Conservation (phyloP, 2,888 invertebrate genomes). For the Icerya purchasi region DNA sequence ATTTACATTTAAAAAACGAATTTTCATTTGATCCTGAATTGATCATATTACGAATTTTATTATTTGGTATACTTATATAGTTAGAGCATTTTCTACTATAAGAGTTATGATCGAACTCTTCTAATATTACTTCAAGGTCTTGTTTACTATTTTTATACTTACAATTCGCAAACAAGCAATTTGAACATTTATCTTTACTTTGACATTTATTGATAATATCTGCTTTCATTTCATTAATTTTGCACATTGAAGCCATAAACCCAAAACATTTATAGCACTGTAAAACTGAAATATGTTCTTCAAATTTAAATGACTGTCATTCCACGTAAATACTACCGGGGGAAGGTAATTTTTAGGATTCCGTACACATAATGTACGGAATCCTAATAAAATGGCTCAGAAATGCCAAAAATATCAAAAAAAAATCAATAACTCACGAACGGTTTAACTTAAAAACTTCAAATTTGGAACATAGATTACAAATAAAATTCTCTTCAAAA, state of each 20-base stretch:
- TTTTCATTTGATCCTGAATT: too few species aligned
- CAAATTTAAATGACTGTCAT: not conserved
- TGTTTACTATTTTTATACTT: not conserved
- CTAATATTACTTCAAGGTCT: not conserved
- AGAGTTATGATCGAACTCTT: not conserved
- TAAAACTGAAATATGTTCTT: not conserved
- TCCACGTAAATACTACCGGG: not conserved
- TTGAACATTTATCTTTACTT: not conserved
- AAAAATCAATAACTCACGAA: too few species aligned
- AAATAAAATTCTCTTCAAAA: too few species aligned
- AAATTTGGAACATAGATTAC: too few species aligned
- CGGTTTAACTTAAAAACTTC: too few species aligned
- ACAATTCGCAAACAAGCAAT: not conserved
- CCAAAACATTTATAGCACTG: not conserved
- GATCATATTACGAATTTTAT: too few species aligned
- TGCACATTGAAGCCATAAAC: not conserved
- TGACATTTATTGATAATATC: not conserved
- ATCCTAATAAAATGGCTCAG: too few species aligned
- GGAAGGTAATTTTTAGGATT: not conserved
- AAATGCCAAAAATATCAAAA: too few species aligned
- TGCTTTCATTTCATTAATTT: not conserved
- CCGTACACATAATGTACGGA: too few species aligned
- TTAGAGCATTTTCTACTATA: too few species aligned
- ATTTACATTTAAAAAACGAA: too few species aligned
- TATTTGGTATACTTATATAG: too few species aligned